Conservation (phyloP, 2,113 vertebrate genomes). For the Chionis minor region DNA sequence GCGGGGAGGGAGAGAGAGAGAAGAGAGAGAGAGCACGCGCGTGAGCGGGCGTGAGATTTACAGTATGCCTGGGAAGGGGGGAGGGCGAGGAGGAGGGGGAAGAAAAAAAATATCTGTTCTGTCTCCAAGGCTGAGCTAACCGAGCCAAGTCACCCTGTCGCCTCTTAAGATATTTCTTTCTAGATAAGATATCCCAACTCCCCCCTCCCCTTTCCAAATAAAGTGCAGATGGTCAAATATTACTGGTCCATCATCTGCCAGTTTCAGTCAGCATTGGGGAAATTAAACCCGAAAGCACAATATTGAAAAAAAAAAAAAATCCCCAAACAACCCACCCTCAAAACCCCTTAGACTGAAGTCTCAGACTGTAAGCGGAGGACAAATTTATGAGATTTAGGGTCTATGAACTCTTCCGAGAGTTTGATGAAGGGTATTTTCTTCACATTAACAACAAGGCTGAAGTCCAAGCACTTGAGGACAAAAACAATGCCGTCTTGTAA, state of each 20-base stretch:
- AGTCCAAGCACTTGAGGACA: conserved; percentile 80
- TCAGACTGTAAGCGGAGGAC: conserved; percentile 80
- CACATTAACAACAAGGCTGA: conserved; percentile 82
- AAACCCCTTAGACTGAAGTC: conserved; percentile 75
- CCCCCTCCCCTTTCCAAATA: conserved; percentile 65
- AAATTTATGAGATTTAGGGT: conserved; percentile 83
- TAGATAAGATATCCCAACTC: conserved; percentile 13
- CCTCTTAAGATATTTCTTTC: conserved; percentile 62
- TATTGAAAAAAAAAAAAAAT: not conserved
- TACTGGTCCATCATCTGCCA: conserved; percentile 72
- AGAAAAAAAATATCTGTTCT: not conserved
- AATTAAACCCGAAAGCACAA: conserved; percentile 54
- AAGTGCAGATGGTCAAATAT: conserved; percentile 80
- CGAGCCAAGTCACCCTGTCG: conserved; percentile 25
- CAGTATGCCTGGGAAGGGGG: not conserved
- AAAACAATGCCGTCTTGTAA: conserved; percentile 75
- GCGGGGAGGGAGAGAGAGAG: not conserved
- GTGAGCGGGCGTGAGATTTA: not conserved
- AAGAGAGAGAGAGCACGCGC: not conserved
- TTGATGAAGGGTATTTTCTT: conserved; percentile 83
- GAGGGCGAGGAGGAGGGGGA: not conserved
- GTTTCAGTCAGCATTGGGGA: conserved; percentile 68
- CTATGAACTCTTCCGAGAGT: conserved; percentile 81
- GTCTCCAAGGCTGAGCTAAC: conserved; percentile 51
- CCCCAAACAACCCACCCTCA: conserved; percentile 27